Conservation (phyloP, 2,113 vertebrate species). For the Melanerpes aurifrons region DNA sequence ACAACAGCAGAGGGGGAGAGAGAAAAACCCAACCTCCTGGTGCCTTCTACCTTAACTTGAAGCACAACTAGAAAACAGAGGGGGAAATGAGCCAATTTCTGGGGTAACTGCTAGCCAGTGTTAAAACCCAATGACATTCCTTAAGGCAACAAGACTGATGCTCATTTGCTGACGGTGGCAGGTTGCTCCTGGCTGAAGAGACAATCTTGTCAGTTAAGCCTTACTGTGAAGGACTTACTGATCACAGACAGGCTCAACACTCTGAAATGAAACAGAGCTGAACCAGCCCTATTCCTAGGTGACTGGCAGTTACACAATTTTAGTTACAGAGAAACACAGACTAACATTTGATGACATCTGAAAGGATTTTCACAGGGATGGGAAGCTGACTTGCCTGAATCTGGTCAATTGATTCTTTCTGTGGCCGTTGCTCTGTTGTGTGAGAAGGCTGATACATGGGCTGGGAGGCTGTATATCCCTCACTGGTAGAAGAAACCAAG, state of each 20-base stretch:
- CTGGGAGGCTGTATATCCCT: conserved; percentile 83
- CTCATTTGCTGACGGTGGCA: background rate
- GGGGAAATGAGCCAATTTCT: background rate
- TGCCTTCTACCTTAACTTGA: background rate
- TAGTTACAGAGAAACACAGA: background rate
- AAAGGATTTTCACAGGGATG: background rate
- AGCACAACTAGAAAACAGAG: background rate
- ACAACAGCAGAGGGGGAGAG: background rate
- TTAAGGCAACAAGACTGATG: background rate
- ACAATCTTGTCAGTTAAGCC: background rate
- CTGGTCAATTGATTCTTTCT: conserved; percentile 89
- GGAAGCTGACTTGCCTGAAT: conserved; percentile 84
- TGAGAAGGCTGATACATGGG: conserved; percentile 91
- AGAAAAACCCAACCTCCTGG: background rate
- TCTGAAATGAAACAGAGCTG: background rate
- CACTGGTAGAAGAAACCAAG: conserved; percentile 88
- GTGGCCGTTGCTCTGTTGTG: conserved; percentile 86
- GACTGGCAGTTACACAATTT: background rate
- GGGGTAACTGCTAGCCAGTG: background rate
- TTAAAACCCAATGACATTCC: background rate
- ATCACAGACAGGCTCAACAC: background rate
- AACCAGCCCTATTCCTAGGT: background rate
- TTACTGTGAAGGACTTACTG: background rate
- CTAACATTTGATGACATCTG: background rate
- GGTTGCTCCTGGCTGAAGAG: background rate